A percentile compares a stretch with the other conserved stretches of the same genome.
Evolutionary conservation across 2,888 invertebrate genomes (phyloP).

Genomic region (Spodoptera picta): DNA sequence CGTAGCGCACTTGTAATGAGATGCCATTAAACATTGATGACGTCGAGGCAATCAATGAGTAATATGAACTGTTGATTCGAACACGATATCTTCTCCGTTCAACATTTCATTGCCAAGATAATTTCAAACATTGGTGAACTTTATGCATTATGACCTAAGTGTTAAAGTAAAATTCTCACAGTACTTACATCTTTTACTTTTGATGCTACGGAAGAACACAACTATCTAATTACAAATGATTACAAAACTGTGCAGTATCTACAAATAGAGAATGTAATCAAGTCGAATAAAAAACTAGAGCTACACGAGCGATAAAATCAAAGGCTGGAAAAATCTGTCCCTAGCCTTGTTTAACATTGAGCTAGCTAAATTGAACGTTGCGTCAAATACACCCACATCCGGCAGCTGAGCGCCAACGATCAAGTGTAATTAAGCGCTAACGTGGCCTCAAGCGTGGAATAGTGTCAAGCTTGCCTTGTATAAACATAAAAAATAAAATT

Average conservation of each 20-base stretch:
- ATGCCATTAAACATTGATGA: constrained; percentile 23
- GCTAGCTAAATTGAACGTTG: constrained; percentile 37
- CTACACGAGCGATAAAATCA: not conserved
- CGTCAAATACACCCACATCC: constrained; percentile 47
- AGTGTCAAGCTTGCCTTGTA: constrained; percentile 38
- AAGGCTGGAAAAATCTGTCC: constrained; percentile 10
- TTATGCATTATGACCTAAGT: not conserved
- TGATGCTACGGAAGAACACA: too few relatives aligned
- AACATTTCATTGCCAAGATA: constrained; percentile 17
- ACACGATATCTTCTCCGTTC: constrained; percentile 1
- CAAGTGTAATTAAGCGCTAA: constrained; percentile 44
- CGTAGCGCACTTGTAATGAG: constrained; percentile 8
- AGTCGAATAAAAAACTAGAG: too few relatives aligned
- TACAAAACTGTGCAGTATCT: too few relatives aligned
- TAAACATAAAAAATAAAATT: constrained; percentile 25
- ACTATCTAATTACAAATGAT: too few relatives aligned
- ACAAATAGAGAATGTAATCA: too few relatives aligned
- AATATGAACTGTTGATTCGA: constrained; percentile 25
- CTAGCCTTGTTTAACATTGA: constrained; percentile 36
- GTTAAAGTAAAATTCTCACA: too few relatives aligned
- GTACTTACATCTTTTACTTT: too few relatives aligned
- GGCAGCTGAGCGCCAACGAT: constrained; percentile 25
- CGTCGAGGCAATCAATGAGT: constrained; percentile 21
- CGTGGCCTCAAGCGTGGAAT: constrained; percentile 31
- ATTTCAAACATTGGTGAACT: not conserved